These are phyloP conservation scores for Ditula angustiorana DNA, from an alignment of 2,888 invertebrate genomes.

Conservation along the genomic window DNA sequence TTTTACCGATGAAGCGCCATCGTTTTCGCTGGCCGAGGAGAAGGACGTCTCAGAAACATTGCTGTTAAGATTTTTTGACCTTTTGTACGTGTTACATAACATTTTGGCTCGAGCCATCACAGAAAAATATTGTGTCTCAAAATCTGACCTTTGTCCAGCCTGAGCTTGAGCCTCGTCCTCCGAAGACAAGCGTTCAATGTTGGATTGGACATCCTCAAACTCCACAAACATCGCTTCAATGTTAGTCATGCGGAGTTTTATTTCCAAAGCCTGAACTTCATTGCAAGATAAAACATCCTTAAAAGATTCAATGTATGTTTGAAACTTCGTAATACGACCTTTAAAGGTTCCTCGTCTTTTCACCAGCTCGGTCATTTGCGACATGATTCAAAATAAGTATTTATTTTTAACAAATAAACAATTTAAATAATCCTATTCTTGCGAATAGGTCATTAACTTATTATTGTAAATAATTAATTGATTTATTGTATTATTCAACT, in stretches of 20 bases:
- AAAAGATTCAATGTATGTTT: background rate
- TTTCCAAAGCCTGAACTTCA: background rate
- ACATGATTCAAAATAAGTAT: background rate
- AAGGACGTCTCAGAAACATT: background rate
- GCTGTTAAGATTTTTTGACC: background rate
- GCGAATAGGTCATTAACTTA: background rate
- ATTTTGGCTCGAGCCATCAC: background rate
- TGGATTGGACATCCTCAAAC: background rate
- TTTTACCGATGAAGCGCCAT: background rate
- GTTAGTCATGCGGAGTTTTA: background rate
- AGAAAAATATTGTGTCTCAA: background rate
- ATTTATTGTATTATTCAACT: too few relatives aligned
- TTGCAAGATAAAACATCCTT: background rate
- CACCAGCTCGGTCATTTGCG: background rate
- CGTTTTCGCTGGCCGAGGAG: background rate
- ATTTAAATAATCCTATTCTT: background rate
- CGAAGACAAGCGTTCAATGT: background rate
- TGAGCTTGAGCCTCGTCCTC: background rate
- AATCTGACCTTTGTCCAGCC: background rate
- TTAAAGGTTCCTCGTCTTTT: background rate
- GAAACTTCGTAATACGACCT: background rate
- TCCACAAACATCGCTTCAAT: background rate
- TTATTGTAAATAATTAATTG: background rate
- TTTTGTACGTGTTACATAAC: background rate
- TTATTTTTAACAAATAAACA: background rate